Conservation (phyloP, 2,888 invertebrate species). For the Dugesia japonica region DNA sequence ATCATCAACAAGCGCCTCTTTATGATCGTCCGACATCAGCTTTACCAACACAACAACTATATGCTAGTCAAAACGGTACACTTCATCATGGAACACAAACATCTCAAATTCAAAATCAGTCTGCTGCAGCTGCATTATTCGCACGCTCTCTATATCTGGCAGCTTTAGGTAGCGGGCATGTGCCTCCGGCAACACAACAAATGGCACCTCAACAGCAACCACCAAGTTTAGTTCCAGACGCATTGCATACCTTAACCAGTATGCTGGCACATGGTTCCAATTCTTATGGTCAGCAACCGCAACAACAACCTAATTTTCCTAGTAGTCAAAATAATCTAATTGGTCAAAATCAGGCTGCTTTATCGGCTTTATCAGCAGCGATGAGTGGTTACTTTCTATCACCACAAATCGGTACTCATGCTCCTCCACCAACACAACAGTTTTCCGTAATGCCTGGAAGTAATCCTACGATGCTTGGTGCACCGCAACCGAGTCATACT, state of each 20-base stretch:
- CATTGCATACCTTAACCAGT: not conserved
- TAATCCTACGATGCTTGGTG: not conserved
- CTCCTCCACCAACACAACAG: constrained; percentile 1
- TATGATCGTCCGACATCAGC: constrained; percentile 6
- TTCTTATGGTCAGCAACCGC: not conserved
- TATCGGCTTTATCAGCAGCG: not conserved
- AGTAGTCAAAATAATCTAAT: constrained; percentile 10
- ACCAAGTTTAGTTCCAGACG: not conserved
- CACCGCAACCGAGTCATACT: not conserved
- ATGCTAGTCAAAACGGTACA: not conserved
- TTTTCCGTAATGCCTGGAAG: not conserved
- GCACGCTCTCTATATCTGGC: not conserved
- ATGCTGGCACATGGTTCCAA: not conserved
- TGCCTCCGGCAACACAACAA: not conserved
- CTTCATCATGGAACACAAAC: not conserved
- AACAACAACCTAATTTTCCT: not conserved
- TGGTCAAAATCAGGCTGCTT: constrained; percentile 13
- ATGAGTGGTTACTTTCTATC: not conserved
- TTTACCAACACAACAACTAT: not conserved
- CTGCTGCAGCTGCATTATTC: not conserved
- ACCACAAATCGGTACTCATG: not conserved
- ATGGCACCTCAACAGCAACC: not conserved
- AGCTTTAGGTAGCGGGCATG: not conserved
- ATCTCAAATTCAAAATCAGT: constrained; percentile 6
- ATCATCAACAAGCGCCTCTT: not conserved